phyloP scores from a whole-genome alignment of 2,888 invertebrate genomes.

The Chydorus sphaericus region DNA sequence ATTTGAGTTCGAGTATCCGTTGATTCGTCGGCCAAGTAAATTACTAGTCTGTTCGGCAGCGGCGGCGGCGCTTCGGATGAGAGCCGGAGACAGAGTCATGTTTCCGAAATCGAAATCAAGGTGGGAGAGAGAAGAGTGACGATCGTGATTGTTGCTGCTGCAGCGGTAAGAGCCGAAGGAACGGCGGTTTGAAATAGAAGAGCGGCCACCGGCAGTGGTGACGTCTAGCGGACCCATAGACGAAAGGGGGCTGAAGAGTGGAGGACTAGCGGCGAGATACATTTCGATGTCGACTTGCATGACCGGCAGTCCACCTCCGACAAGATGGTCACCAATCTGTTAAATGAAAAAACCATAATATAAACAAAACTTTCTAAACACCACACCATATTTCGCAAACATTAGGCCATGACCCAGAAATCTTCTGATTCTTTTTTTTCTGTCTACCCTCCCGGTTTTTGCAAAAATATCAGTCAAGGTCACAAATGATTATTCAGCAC shows the following conservation, averaged over 20 bases:
- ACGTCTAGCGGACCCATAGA: constrained; percentile 27
- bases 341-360: too few species aligned
- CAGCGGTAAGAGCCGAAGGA: constrained; percentile 29
- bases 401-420: neutral
- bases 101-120: constrained; percentile 19
- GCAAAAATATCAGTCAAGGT: constrained; percentile 4
- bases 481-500: neutral
- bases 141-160: constrained; percentile 32
- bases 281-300: constrained; percentile 26
- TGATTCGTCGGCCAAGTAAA: constrained; percentile 11
- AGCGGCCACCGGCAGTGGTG: constrained; percentile 31
- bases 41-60: too few species aligned
- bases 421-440: neutral
- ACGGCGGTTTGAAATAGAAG: constrained; percentile 31
- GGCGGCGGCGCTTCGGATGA: constrained; percentile 21
- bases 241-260: constrained; percentile 41
- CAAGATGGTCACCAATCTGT: too few species aligned
- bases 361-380: neutral
- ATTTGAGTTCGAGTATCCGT: constrained; percentile 2
- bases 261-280: constrained; percentile 33
- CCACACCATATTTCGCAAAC: neutral
- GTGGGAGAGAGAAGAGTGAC: constrained; percentile 30
- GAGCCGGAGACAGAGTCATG: constrained; percentile 9
- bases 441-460: neutral
- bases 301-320: constrained; percentile 13